Evolutionary conservation across 2,113 vertebrate genomes (phyloP), one percentile per base, ranked within the genome.

Genomic region (Nestor notabilis): DNA sequence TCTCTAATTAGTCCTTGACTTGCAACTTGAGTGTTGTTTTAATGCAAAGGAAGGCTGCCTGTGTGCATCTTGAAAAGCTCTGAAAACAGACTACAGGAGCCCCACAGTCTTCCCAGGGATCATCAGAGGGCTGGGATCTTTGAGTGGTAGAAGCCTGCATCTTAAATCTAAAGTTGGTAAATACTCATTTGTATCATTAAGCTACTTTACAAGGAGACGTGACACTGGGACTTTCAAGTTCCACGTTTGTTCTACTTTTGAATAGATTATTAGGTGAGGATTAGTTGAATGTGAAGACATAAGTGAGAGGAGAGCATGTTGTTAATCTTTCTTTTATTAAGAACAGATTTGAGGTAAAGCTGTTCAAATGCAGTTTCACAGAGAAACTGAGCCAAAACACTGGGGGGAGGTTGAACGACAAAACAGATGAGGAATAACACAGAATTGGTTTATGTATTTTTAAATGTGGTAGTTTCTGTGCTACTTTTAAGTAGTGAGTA

Each of bases 1-100:
- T 93, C 93, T 96, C 68, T 93, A 94, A 96, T 96, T 95, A 96
- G 93, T 76, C 85, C 90, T 93, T 90, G 78, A 83, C 83, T 91
- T 94, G 90, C 70, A 85, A 80, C 75, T 55, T 33, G 44, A 77
- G 23, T 80, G 63, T 87, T 93, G 56, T 72, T 94, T 93, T 91
- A 85, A 87, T 94, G 95, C 79, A 88, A 77, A 88, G 85, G 66
- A 76, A 70, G 63, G 25, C 44, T 85, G 84, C 63, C 65, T 85
- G 66, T n/a, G 37, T 66, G 28, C 68, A 13, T 95, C 81, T 87
- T 94, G 71, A 72, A 94, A 95, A 96, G 75, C 63, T 87, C 33
- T 92, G 66, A 87, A 95, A 87, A 60, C 83, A 95, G 63, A 69
- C 89, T 93, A 61, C 21, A 74, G 82, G 81, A 83, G 70, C 60